These are phyloP conservation scores for Rhagologus leucostigma DNA, from an alignment of 2,113 vertebrate species.

Conservation along the genomic window DNA sequence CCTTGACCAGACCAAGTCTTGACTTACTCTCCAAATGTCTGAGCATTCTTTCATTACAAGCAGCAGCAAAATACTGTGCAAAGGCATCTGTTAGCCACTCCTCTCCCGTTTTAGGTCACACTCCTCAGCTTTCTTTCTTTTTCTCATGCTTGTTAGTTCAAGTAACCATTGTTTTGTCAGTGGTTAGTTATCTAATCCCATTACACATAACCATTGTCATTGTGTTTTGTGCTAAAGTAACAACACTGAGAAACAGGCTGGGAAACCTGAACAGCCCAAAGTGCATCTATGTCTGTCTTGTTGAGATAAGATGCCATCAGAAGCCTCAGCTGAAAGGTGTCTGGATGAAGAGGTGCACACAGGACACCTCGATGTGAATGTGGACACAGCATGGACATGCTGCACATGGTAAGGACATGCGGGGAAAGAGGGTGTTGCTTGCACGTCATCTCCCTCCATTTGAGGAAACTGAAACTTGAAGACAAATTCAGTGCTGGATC, in stretches of 20 bases:
- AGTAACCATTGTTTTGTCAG: background rate
- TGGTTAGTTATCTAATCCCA: background rate
- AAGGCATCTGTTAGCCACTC: background rate
- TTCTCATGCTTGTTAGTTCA: background rate
- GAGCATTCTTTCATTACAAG: background rate
- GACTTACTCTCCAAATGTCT: background rate
- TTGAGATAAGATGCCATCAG: background rate
- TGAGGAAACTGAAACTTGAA: background rate
- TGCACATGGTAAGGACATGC: background rate
- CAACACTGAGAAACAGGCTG: background rate
- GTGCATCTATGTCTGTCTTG: background rate
- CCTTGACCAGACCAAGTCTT: background rate
- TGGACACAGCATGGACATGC: background rate
- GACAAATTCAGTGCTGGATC: background rate
- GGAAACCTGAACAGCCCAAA: background rate
- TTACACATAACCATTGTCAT: background rate
- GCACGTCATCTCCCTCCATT: accelerated
- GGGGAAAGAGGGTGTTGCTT: accelerated
- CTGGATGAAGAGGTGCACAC: background rate
- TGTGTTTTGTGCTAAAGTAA: background rate
- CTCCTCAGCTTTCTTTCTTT: background rate
- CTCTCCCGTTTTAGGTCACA: background rate
- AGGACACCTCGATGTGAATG: accelerated
- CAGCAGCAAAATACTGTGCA: background rate
- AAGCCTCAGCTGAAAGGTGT: background rate